phyloP scores from a whole-genome alignment of 2,797 vertebrate genomes.

The Takifugu rubripes region DNA sequence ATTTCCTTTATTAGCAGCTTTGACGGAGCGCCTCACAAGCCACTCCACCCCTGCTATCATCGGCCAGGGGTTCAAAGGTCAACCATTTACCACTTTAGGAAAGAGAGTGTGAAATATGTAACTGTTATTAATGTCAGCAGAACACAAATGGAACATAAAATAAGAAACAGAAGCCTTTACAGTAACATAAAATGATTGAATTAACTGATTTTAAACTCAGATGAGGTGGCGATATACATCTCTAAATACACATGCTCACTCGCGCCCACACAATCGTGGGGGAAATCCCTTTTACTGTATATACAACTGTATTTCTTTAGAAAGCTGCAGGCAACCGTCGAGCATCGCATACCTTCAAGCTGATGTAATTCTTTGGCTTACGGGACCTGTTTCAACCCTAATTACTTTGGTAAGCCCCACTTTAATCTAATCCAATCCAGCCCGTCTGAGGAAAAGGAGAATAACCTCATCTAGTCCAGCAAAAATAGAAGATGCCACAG shows the following conservation, averaged over 20 bases:
- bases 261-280: slow-evolving; percentile 7
- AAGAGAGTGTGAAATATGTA: not conserved
- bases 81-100: not conserved
- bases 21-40: slow-evolving; percentile 30
- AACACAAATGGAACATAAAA: too few species aligned
- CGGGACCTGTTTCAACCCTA: slow-evolving; percentile 32
- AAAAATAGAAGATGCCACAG: slow-evolving; percentile 20
- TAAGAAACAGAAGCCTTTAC: too few species aligned
- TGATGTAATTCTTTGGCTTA: slow-evolving; percentile 34
- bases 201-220: not conserved
- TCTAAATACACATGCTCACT: slow-evolving; percentile 1
- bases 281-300: slow-evolving; percentile 40
- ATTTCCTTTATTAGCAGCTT: slow-evolving; percentile 46
- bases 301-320: slow-evolving; percentile 31
- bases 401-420: slow-evolving; percentile 35
- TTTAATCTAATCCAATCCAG: slow-evolving; percentile 32
- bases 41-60: slow-evolving; percentile 27
- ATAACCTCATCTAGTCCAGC: slow-evolving; percentile 19
- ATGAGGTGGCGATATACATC: not conserved
- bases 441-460: slow-evolving; percentile 21
- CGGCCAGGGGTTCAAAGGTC: slow-evolving; percentile 28
- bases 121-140: too few species aligned
- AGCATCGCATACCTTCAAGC: slow-evolving; percentile 35
- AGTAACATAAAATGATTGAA: not conserved
- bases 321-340: slow-evolving; percentile 14